phyloP scores from a whole-genome alignment of 2,113 vertebrate genomes.

The Oriolus oriolus region DNA sequence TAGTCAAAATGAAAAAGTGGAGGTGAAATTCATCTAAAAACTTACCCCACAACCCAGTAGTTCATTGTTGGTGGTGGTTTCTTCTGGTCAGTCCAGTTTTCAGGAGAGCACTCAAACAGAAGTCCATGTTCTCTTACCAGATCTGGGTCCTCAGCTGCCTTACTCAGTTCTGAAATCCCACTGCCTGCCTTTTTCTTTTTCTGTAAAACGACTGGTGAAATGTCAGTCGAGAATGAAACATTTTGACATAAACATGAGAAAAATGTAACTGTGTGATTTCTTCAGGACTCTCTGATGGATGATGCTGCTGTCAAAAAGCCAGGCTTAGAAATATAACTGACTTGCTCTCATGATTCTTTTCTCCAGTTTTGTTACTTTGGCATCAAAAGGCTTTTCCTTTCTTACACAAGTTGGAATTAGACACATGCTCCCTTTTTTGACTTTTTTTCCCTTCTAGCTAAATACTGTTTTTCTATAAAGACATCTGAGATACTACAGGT shows the following conservation, averaged over 20 bases:
- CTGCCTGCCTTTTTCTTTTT: conserved; percentile 31
- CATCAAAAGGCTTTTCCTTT: neutral
- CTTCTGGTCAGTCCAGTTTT: conserved; percentile 90
- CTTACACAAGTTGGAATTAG: neutral
- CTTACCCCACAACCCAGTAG: conserved; percentile 99
- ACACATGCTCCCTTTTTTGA: neutral
- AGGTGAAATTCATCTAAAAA: neutral
- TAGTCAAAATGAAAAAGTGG: neutral
- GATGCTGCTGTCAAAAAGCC: neutral
- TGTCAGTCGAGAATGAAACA: neutral
- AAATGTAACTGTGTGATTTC: neutral
- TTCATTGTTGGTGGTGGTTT: conserved; percentile 87
- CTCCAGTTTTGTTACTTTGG: neutral
- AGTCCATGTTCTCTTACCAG: conserved; percentile 89
- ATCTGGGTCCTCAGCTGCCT: conserved; percentile 63
- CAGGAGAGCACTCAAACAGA: conserved; percentile 90
- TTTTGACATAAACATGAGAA: neutral
- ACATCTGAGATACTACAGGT: neutral
- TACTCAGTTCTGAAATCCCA: neutral
- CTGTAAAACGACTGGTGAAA: conserved; percentile 43
- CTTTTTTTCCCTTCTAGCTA: neutral
- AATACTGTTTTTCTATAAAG: neutral
- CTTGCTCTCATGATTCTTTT: neutral
- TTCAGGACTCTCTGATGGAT: neutral
- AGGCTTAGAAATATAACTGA: neutral